A percentile compares a stretch with the other conserved stretches of the same genome.
phyloP scores from a whole-genome alignment of 2,113 vertebrate species.

The Tragelaphus strepsiceros region DNA sequence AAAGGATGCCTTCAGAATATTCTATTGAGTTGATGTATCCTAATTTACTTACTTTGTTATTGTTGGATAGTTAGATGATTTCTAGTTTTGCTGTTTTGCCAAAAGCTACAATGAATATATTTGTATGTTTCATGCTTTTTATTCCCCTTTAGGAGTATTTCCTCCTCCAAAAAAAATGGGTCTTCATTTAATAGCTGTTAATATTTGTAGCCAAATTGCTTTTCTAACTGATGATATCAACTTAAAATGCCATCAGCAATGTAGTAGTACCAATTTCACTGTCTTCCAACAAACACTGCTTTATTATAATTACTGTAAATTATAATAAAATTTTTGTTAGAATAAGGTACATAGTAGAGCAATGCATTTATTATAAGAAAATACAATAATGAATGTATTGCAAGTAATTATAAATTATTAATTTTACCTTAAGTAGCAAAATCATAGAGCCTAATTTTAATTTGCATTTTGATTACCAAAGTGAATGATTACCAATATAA shows the following conservation, averaged over 20 bases:
- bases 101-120: neutral
- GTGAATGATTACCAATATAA: neutral
- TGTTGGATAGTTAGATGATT: neutral
- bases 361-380: neutral
- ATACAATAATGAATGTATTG: neutral
- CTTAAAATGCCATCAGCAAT: neutral
- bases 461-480: neutral
- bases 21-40: neutral
- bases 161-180: neutral
- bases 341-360: neutral
- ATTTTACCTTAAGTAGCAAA: neutral
- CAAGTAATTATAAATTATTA: neutral
- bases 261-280: neutral
- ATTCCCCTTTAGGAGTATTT: neutral
- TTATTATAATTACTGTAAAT: neutral
- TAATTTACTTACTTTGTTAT: neutral
- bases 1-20: neutral
- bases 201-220: neutral
- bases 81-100: neutral
- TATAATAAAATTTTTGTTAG: neutral
- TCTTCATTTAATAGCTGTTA: neutral
- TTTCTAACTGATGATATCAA: neutral
- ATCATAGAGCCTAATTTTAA: neutral
- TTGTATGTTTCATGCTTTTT: neutral
- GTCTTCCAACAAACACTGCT: neutral